Conservation (phyloP, 1,140 invertebrate genomes). For the Aphelenchoides avenae region DNA sequence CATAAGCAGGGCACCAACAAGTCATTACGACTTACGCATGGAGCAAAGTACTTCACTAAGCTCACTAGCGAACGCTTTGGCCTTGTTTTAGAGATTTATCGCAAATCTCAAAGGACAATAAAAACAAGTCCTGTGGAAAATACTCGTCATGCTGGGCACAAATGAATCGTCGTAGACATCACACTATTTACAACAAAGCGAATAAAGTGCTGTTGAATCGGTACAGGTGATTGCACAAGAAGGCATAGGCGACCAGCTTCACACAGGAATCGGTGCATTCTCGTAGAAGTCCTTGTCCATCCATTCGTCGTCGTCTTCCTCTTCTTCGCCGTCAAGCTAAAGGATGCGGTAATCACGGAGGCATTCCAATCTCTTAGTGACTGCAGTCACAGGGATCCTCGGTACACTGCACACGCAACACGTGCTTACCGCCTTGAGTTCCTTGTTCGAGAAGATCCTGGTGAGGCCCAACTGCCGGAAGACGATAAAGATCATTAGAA, state of each 20-base stretch:
- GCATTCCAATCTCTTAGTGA: neutral
- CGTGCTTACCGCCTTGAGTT: constrained; percentile 47
- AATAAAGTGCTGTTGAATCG: too few species aligned
- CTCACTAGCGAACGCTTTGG: too few species aligned
- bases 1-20: too few species aligned
- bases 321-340: constrained; percentile 47
- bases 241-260: constrained; percentile 5
- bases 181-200: too few species aligned
- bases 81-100: too few species aligned
- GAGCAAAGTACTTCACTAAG: too few species aligned
- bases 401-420: constrained; percentile 2
- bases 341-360: constrained; percentile 6
- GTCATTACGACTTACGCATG: too few species aligned
- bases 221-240: too few species aligned
- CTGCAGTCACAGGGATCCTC: neutral
- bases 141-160: too few species aligned
- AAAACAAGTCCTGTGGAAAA: too few species aligned
- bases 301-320: constrained; percentile 51
- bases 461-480: constrained; percentile 47
- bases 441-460: constrained; percentile 45
- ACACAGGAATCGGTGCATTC: constrained; percentile 41
- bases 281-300: constrained; percentile 47
- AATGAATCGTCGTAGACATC: too few species aligned
- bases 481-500: constrained; percentile 51
- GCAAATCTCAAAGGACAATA: too few species aligned